Conservation (phyloP, 2,797 vertebrate species). For the Crenuchus spilurus region DNA sequence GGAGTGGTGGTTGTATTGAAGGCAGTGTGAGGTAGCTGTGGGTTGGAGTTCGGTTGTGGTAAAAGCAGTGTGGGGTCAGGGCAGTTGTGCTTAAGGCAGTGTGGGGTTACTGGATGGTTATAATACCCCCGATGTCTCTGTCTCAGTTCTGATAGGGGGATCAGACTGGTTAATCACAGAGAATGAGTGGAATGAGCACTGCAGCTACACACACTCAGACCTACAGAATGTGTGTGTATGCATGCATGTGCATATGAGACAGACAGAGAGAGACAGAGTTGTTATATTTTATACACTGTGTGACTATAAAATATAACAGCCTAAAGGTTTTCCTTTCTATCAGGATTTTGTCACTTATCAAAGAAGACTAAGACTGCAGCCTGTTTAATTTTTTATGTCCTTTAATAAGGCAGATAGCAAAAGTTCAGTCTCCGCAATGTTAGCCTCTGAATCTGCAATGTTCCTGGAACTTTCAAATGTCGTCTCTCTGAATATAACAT, state of each 20-base stretch:
- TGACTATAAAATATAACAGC: too few relatives aligned
- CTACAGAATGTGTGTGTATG: slow-evolving; percentile 56
- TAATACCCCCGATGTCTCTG: not conserved
- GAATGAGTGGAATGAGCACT: slow-evolving; percentile 23
- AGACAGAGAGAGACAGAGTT: too few relatives aligned
- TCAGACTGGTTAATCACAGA: slow-evolving; percentile 43
- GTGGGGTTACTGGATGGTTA: not conserved
- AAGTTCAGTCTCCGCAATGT: too few relatives aligned
- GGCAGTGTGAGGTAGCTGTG: not conserved
- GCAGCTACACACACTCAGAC: slow-evolving; percentile 53
- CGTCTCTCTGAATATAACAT: too few relatives aligned
- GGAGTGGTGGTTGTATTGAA: not conserved
- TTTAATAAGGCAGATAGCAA: too few relatives aligned
- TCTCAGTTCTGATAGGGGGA: slow-evolving; percentile 29
- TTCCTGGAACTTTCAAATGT: too few relatives aligned
- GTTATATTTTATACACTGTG: too few relatives aligned
- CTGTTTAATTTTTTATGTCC: not conserved
- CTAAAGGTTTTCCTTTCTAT: too few relatives aligned
- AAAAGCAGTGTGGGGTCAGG: not conserved
- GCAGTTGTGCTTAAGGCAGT: not conserved
- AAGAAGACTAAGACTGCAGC: too few relatives aligned
- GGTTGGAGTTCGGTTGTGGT: not conserved
- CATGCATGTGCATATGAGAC: too few relatives aligned
- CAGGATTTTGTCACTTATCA: too few relatives aligned
- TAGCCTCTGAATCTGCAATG: too few relatives aligned